phyloP scores from a whole-genome alignment of 2,797 vertebrate genomes.

The Anas acuta region DNA sequence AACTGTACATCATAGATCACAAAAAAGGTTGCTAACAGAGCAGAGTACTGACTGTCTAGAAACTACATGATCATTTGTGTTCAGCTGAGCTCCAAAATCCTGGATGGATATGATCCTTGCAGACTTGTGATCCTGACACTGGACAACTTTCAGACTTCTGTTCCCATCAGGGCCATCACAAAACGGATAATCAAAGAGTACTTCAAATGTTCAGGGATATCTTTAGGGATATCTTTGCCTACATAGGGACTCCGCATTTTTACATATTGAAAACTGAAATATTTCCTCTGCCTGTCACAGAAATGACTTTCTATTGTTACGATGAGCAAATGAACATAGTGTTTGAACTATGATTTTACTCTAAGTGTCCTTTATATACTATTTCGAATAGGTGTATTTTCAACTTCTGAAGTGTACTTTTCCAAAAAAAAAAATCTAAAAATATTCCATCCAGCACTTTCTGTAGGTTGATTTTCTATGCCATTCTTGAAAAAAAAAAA shows the following conservation, averaged over 20 bases:
- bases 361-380: background rate
- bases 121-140: background rate
- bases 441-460: background rate
- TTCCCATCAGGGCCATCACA: background rate
- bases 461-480: background rate
- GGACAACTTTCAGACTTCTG: background rate
- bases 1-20: background rate
- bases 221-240: background rate
- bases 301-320: background rate
- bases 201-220: background rate
- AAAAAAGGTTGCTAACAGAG: background rate
- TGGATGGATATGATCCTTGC: background rate
- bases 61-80: background rate
- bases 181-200: background rate
- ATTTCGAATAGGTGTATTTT: background rate
- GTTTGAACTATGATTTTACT: background rate
- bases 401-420: background rate
- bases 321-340: background rate
- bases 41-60: background rate
- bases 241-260: background rate
- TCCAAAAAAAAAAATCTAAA: background rate
- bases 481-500: background rate
- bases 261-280: background rate
- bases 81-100: background rate
- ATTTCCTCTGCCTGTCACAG: background rate